Evolutionary conservation across 2,888 invertebrate genomes (phyloP), one percentile per base, ranked within the genome.

Genomic region (Idaea aversata): DNA sequence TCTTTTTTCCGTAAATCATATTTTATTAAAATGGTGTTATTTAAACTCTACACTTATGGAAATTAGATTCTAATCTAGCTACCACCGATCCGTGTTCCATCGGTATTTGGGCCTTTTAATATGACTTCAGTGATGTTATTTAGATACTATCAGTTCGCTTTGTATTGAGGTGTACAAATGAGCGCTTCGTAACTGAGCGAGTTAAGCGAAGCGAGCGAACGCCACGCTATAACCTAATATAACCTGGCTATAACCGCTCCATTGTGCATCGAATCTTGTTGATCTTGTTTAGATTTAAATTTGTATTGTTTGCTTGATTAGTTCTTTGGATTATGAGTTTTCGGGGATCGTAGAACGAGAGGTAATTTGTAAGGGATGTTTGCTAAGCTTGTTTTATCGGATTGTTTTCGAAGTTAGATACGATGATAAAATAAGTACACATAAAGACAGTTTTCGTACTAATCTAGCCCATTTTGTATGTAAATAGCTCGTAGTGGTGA

Each of bases 151-250:
- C 90, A 35, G 59, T 67, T 70, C 78, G 7, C 47, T 81, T 85
- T 88, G 88, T 88, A 89, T 86, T 89, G 90, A 90, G 88, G 88
- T 88, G 86, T 80, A 90, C 86, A 88, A 89, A 89, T 87, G 87
- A 87, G 88, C 47, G 47, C 13, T 47, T 47, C 47, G 47, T 47
- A 47, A 47, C 47, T 47, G 47, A 47, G 10, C 47, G 47, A 47
- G 47, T 47, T 47, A 47, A 47, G 47, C 47, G 47, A 47, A 10
- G 47, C 47, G 47, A 47, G 47, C 47, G 47, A 47, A 2, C 47
- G 47, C 47, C 47, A 47, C 47, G 47, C 13, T 47, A 47, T 47
- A 47, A 47, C 47, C 47, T 47, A 47, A 47, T 34, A 36, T 15
- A n/a, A 5, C 36, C n/a, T 61, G 15, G 35, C n/a, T 35, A 13